Evolutionary conservation across 2,797 vertebrate genomes (phyloP), one percentile per base, ranked within the genome.

Genomic region (Knipowitschia caucasica): DNA sequence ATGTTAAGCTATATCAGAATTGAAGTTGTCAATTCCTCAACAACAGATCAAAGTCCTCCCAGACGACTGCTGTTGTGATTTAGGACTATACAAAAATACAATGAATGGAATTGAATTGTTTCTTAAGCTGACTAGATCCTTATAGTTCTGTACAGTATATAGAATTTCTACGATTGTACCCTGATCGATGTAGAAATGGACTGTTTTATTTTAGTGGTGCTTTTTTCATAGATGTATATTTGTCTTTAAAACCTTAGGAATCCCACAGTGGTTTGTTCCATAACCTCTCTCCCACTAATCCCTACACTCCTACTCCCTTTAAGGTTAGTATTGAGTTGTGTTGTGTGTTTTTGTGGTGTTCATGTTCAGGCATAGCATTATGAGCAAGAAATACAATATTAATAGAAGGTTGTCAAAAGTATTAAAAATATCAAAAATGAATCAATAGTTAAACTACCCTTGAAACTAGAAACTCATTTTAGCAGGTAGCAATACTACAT

Each of bases 271-370:
- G 85, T 83, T 81, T 91, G 86, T 83, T 87, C 82, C 90, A 90
- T 88, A 87, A 75, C 86, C 88, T 91, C 81, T 93, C 92, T 87
- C 92, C 90, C 86, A 88, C 90, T 91, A 94, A 94, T 86, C 92
- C 92, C 77, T 95, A 94, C 92, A 91, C 88, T 81, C 93, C 93
- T 77, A 93, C 88, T 76, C 93, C 93, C 7, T 96, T 95, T 91
- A 97, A 97, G 94, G 93, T 96, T 91, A 84, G 94, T 94, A 53
- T 36, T 31, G 17, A 18, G 2, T 3, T 75, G 36, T 54, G 17
- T 56, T 55, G 42, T 59, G 21, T 75, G 43, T 58, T 25, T 59
- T 53, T 62, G 30, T 23, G 12, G 59, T 64, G 26, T 65, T 69
- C 51, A 64, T 64, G 24, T 64, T 68, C 54, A 44, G 24, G 24